Conservation (phyloP, 53 echinoderm and acorn worm species). For the Arbacia lixula region DNA sequence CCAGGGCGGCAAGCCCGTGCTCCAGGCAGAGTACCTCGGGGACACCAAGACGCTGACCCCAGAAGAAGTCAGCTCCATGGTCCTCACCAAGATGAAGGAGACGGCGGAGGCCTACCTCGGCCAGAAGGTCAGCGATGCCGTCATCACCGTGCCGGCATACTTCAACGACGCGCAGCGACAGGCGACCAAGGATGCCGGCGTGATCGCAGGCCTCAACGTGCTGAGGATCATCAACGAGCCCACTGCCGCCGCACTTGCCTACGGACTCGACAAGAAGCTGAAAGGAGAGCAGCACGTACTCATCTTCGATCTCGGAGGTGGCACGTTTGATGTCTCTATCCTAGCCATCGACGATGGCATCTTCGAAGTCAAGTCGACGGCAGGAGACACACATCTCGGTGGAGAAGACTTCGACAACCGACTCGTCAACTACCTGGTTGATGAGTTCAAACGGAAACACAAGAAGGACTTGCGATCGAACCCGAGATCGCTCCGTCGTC, state of each 20-base stretch:
- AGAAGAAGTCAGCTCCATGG: slow-evolving; percentile 97
- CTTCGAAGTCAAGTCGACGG: slow-evolving; percentile 90
- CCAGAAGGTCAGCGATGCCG: slow-evolving; percentile 79
- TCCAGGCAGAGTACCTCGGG: slow-evolving; percentile 69
- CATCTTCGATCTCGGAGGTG: slow-evolving; percentile 92
- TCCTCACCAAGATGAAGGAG: slow-evolving; percentile 86
- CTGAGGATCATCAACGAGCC: slow-evolving; percentile 96
- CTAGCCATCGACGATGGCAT: slow-evolving; percentile 88
- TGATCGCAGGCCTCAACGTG: slow-evolving; percentile 94
- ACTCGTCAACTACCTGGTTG: slow-evolving; percentile 74
- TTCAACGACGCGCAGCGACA: slow-evolving; percentile 89
- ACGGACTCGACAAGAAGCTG: slow-evolving; percentile 91
- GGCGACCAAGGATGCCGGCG: slow-evolving; percentile 94
- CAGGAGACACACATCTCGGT: slow-evolving; percentile 93
- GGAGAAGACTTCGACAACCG: slow-evolving; percentile 94
- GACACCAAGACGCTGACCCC: slow-evolving; percentile 82
- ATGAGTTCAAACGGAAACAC: slow-evolving; percentile 83
- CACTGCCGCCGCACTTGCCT: slow-evolving; percentile 97
- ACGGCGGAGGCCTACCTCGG: slow-evolving; percentile 93
- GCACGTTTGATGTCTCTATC: slow-evolving; percentile 92
- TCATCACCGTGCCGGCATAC: slow-evolving; percentile 92
- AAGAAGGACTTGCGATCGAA: slow-evolving; percentile 83
- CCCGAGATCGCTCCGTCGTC: slow-evolving; percentile 75
- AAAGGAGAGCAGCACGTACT: slow-evolving; percentile 73
- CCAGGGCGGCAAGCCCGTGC: slow-evolving; percentile 59